Base-by-base conservation (phyloP, 1,140 invertebrate species). In the Condylostylus longicornis region DNA sequence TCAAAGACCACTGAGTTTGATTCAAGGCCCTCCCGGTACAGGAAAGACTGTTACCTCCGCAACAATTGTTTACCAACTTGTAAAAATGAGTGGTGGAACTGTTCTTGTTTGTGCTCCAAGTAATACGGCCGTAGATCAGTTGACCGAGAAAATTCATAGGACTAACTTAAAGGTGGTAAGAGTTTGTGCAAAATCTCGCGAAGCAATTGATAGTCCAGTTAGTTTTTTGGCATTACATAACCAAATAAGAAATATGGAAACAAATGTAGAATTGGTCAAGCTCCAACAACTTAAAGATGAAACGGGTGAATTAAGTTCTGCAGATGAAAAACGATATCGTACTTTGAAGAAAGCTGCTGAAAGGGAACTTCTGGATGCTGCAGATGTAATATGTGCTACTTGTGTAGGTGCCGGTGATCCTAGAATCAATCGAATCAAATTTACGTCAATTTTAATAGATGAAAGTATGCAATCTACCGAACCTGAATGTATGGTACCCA, bases 41-140 rank as follows among this genome's bases (percentile, higher is more conserved):
- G 94, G 95, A 2, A 98, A 99, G 66, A 99, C 96, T 0, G 95
- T 99, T 0, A 99, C 96, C 2, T 98, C 95, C 6, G 96, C 96
- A 0, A 97, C 95, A 1, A 93, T 99, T 49, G 95, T 99, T 1
- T 98, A 97, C 58, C 96, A 99, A 61, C 66, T 99, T 21, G 91
- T 93, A 0, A 87, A 94, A 58, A 88, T 95, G 54, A 87, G 79
- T 45, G 83, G 80, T 5, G 89, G 90, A 3, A 89, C 93, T 0
- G 91, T 98, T 0, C 63, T 99, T 0, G 96, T 99, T 0, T 99
- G 95, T 64, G 95, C 95, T 3, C 96, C 96, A 0, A 95, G 89
- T 14, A 99, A 99, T 55, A 99, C 95, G 8, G 96, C 96, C 29
- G 96, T 99, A 0, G 96, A 99, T 64, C 96, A 99, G 54, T 66